These are phyloP conservation scores for Prolemur simus DNA, from an alignment of 2,113 vertebrate species.

Conservation along the genomic window DNA sequence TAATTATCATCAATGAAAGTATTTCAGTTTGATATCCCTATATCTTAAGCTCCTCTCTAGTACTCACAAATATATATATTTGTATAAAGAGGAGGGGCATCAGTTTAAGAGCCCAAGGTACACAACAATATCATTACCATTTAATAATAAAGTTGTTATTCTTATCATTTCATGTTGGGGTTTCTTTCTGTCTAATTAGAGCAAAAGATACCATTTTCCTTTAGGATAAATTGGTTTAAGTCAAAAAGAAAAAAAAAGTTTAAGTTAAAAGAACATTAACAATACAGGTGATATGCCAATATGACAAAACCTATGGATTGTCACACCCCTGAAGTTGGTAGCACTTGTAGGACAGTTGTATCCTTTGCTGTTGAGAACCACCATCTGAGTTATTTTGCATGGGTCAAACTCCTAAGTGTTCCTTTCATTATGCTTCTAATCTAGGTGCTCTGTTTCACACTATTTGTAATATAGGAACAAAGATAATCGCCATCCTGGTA, in stretches of 20 bases:
- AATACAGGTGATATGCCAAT: neutral
- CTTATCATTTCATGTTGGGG: neutral
- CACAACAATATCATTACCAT: neutral
- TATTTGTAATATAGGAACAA: neutral
- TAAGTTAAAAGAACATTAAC: neutral
- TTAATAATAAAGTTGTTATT: neutral
- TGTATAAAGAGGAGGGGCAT: neutral
- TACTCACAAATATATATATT: neutral
- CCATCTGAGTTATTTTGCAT: neutral
- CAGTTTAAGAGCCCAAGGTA: neutral
- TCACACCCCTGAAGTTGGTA: neutral
- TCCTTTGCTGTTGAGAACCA: neutral
- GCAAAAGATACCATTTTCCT: neutral
- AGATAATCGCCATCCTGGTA: neutral
- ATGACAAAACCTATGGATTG: neutral
- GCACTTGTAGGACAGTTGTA: neutral
- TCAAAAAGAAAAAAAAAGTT: neutral
- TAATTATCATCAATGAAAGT: neutral
- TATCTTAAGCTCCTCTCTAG: neutral
- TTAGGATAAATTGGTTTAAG: neutral
- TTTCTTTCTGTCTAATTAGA: neutral
- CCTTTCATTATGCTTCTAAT: neutral
- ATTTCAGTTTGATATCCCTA: neutral
- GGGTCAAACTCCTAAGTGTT: neutral
- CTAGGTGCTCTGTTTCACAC: neutral